phyloP scores from a whole-genome alignment of 2,888 invertebrate species.

The Limenitis camilla region DNA sequence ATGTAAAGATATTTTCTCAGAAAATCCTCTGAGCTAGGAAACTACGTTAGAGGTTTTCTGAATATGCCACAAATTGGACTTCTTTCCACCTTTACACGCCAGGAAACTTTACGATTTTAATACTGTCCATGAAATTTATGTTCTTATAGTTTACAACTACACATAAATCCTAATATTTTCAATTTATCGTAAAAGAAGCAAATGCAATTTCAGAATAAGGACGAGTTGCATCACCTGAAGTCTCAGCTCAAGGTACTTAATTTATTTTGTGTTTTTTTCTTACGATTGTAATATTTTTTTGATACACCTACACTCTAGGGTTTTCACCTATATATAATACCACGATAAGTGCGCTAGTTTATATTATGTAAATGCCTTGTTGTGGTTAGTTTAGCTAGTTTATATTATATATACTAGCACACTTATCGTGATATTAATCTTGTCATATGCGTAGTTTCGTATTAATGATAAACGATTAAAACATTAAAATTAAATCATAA shows the following conservation, averaged over 20 bases:
- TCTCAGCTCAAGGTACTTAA: constrained; percentile 36
- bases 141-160: constrained; percentile 21
- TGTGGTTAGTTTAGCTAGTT: too few relatives aligned
- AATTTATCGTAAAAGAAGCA: constrained; percentile 36
- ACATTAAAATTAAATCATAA: too few relatives aligned
- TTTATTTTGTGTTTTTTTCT: not conserved
- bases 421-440: too few relatives aligned
- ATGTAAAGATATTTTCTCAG: not conserved
- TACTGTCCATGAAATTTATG: constrained; percentile 26
- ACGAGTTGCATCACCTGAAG: constrained; percentile 42
- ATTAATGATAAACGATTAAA: too few relatives aligned
- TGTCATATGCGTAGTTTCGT: too few relatives aligned
- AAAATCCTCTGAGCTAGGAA: constrained; percentile 1
- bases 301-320: too few relatives aligned
- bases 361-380: too few relatives aligned
- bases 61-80: constrained; percentile 12
- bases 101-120: constrained; percentile 27
- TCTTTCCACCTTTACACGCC: constrained; percentile 13
- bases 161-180: constrained; percentile 33
- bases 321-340: too few relatives aligned
- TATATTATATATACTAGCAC: too few relatives aligned
- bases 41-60: constrained; percentile 2
- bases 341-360: too few relatives aligned
- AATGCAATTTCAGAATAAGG: constrained; percentile 56
- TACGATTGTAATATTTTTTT: too few relatives aligned